These are phyloP conservation scores for Drosophila arizonae DNA, from an alignment of 1,140 invertebrate species.

Conservation along the genomic window DNA sequence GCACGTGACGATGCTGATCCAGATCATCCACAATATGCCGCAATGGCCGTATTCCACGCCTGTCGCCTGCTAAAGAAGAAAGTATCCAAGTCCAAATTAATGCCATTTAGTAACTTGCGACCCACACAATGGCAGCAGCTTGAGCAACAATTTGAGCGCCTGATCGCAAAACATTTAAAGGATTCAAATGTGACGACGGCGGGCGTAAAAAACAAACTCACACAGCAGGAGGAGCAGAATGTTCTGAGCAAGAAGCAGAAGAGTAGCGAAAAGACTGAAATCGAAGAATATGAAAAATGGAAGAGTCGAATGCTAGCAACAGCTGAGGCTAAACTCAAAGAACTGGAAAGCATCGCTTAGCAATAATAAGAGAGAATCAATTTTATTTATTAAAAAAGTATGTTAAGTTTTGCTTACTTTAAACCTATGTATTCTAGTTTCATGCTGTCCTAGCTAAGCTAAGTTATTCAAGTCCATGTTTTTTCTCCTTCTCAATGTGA, in stretches of 20 bases:
- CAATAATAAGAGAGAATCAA: too few relatives aligned
- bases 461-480: neutral
- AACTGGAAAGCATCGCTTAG: conserved; percentile 14
- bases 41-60: conserved; percentile 82
- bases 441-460: too few relatives aligned
- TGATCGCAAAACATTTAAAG: conserved; percentile 71
- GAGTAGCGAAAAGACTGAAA: conserved; percentile 36
- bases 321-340: conserved; percentile 58
- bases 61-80: conserved; percentile 81
- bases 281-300: conserved; percentile 78
- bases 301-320: conserved; percentile 65
- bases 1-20: conserved; percentile 59
- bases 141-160: conserved; percentile 78
- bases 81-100: conserved; percentile 76
- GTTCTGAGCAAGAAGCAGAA: neutral
- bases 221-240: conserved; percentile 35
- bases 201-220: conserved; percentile 50
- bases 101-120: conserved; percentile 81
- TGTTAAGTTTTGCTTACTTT: too few relatives aligned
- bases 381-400: neutral
- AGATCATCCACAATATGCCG: conserved; percentile 83
- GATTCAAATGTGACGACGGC: conserved; percentile 10
- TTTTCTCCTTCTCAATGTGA: neutral
- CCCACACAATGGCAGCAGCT: conserved; percentile 82
- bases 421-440: too few relatives aligned